phyloP scores from a whole-genome alignment of 2,888 invertebrate species.

The Drosophila gaucha region DNA sequence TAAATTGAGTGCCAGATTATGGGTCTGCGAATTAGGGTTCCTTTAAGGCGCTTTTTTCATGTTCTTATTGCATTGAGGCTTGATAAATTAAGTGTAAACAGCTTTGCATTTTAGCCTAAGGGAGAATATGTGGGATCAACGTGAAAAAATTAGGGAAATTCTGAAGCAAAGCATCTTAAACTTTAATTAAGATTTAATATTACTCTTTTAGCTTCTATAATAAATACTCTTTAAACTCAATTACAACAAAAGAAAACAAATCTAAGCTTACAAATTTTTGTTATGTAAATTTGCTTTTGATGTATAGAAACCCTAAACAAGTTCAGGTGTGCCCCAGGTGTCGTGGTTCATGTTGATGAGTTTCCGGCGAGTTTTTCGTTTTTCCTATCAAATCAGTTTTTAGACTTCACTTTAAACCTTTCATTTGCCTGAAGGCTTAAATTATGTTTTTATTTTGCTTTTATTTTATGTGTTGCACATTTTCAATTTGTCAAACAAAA shows the following conservation, averaged over 20 bases:
- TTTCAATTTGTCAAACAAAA: constrained; percentile 57
- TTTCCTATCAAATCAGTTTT: constrained; percentile 58
- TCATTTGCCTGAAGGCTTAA: constrained; percentile 47
- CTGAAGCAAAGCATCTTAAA: neutral
- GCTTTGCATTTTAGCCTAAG: constrained; percentile 10
- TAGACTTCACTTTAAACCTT: constrained; percentile 50
- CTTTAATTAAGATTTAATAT: neutral
- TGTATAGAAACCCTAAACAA: constrained; percentile 28
- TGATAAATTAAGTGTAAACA: constrained; percentile 43
- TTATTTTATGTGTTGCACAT: neutral
- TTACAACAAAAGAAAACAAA: no score
- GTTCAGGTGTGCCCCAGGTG: constrained; percentile 45
- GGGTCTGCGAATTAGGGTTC: constrained; percentile 10
- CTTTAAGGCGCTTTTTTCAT: no score
- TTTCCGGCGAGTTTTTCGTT: constrained; percentile 34
- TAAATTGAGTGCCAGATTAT: constrained; percentile 49
- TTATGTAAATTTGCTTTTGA: constrained; percentile 22
- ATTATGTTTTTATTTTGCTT: constrained; percentile 30
- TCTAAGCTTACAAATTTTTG: no score
- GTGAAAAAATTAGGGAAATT: no score
- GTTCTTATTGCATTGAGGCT: neutral
- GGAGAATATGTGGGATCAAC: no score
- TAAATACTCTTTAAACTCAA: no score
- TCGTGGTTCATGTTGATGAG: constrained; percentile 50
- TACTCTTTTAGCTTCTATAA: no score